Evolutionary conservation across 2,797 vertebrate genomes (phyloP).

Genomic region (Amniataba percoides): DNA sequence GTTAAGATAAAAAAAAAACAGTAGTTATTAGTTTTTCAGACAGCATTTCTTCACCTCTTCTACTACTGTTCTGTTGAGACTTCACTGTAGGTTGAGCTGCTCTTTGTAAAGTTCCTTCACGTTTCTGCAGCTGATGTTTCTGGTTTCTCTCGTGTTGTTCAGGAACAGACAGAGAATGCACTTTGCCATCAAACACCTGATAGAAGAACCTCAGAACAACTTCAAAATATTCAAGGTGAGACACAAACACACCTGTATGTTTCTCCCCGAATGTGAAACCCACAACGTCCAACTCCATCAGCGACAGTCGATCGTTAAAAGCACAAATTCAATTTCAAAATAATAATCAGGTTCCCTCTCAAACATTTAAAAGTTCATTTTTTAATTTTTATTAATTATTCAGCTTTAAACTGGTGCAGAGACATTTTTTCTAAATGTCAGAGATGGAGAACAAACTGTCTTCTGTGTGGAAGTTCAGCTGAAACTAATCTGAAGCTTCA

Average conservation of each 20-base stretch:
- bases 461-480: neutral
- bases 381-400: neutral
- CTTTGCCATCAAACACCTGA: constrained; percentile 94
- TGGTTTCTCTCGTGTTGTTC: constrained; percentile 35
- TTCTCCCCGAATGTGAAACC: no score
- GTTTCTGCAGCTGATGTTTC: constrained; percentile 4
- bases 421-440: no score
- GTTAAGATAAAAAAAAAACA: neutral
- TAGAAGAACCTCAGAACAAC: constrained; percentile 98
- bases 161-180: constrained; percentile 98
- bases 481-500: neutral
- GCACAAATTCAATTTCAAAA: no score
- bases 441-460: neutral
- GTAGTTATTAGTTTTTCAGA: neutral
- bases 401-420: no score
- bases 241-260: neutral
- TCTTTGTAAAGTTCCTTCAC: neutral
- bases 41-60: neutral
- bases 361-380: neutral
- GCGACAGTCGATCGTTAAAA: neutral
- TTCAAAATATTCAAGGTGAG: constrained; percentile 98
- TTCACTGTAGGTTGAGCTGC: neutral
- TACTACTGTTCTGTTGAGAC: no score
- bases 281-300: neutral
- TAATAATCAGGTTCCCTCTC: neutral